These are phyloP conservation scores for Pammene fasciana DNA, from an alignment of 2,888 invertebrate species.

Conservation along the genomic window DNA sequence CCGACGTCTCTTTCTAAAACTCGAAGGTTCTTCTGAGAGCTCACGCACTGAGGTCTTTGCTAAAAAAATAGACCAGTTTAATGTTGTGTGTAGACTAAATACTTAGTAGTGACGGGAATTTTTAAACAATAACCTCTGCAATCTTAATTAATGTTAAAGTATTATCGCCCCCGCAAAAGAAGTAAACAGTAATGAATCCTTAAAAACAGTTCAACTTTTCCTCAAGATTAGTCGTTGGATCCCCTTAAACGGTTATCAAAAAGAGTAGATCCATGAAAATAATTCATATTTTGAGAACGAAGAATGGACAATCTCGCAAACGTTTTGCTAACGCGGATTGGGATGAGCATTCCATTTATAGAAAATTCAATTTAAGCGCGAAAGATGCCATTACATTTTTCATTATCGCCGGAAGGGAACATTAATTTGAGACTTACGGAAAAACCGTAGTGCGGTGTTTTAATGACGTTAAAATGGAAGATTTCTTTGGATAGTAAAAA, in stretches of 20 bases:
- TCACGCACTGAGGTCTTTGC: no score
- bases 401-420: conserved; percentile 65
- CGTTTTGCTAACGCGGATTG: conserved; percentile 50
- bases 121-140: no score
- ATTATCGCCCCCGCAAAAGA: no score
- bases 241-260: neutral
- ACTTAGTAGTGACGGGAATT: no score
- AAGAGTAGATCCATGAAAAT: neutral
- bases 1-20: no score
- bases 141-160: no score
- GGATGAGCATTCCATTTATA: conserved; percentile 57
- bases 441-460: neutral
- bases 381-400: conserved; percentile 68
- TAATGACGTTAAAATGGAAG: neutral
- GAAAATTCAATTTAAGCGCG: conserved; percentile 66
- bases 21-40: no score
- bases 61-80: no score
- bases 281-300: neutral
- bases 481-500: no score
- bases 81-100: no score
- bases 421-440: conserved; percentile 68
- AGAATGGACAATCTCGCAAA: conserved; percentile 21
- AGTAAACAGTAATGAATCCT: no score
- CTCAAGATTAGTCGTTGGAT: neutral
- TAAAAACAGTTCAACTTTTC: neutral